A percentile compares a stretch with the other conserved stretches of the same genome.
Evolutionary conservation across 1,140 invertebrate genomes (phyloP).

Genomic region (Potamilus streckersoni): DNA sequence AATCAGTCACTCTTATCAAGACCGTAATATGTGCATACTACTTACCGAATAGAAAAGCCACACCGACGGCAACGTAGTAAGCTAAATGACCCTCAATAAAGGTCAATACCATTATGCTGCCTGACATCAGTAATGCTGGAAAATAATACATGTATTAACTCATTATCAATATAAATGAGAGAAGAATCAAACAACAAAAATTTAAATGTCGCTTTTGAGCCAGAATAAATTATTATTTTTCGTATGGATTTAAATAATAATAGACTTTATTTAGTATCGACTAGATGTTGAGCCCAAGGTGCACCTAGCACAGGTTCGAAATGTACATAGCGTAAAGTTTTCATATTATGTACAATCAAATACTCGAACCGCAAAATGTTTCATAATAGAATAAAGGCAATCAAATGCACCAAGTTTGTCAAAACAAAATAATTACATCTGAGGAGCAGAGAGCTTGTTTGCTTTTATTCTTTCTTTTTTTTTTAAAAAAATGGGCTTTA

Average conservation of each 20-base stretch:
- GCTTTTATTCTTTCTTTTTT: too few relatives aligned
- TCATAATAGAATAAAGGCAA: too few relatives aligned
- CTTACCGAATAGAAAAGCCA: slow-evolving; percentile 61
- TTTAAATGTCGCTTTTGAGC: neutral
- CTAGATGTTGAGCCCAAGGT: neutral
- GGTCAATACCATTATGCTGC: slow-evolving; percentile 36
- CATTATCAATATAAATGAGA: neutral
- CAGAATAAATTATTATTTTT: neutral
- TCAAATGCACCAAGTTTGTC: too few relatives aligned
- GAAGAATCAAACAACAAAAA: neutral
- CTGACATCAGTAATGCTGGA: slow-evolving; percentile 56
- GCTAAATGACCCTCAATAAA: slow-evolving; percentile 49
- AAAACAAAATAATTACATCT: too few relatives aligned
- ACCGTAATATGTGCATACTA: neutral
- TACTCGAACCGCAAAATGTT: too few relatives aligned
- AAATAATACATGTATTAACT: slow-evolving; percentile 11
- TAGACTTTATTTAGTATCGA: too few relatives aligned
- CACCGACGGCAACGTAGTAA: slow-evolving; percentile 53
- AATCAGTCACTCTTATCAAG: too few relatives aligned
- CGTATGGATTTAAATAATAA: neutral
- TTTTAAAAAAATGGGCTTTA: too few relatives aligned
- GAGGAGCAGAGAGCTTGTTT: too few relatives aligned
- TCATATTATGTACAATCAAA: too few relatives aligned
- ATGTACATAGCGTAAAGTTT: neutral
- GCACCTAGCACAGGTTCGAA: neutral